Conservation (phyloP, 2,888 invertebrate genomes). For the Parochlus steinenii region DNA sequence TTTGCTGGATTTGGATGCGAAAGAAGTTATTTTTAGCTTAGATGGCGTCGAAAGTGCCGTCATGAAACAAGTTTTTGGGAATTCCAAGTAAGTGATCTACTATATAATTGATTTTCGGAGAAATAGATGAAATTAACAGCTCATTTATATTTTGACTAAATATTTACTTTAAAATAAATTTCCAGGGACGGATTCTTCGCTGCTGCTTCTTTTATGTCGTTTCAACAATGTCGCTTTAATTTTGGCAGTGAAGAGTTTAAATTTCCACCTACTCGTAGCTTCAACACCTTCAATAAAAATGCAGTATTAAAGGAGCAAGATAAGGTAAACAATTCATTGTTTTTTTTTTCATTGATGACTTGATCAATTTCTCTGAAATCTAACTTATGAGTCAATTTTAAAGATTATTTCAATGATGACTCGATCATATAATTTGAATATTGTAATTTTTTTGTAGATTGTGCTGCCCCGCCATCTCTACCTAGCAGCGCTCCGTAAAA, state of each 20-base stretch:
- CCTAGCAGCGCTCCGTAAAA: conserved; percentile 52
- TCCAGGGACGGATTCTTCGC: conserved; percentile 76
- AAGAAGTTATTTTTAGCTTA: conserved; percentile 63
- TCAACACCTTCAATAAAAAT: conserved; percentile 58
- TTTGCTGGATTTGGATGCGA: conserved; percentile 56
- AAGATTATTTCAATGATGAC: background rate
- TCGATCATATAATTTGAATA: background rate
- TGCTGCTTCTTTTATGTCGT: conserved; percentile 92
- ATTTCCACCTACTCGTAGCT: conserved; percentile 54
- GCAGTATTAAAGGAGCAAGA: conserved; percentile 59
- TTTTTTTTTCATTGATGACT: background rate
- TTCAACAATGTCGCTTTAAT: conserved; percentile 88
- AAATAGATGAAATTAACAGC: too few relatives aligned
- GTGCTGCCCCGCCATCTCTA: conserved; percentile 68
- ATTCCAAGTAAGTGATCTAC: conserved; percentile 44
- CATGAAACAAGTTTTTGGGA: conserved; percentile 56
- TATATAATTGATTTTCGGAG: too few relatives aligned
- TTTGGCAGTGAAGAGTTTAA: conserved; percentile 69
- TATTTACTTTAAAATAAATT: too few relatives aligned
- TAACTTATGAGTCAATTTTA: background rate
- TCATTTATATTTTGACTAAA: background rate
- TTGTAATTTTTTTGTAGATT: conserved; percentile 16
- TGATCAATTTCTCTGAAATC: background rate
- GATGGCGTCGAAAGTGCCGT: conserved; percentile 58
- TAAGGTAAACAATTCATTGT: conserved; percentile 33